Evolutionary conservation across 1,140 invertebrate genomes (phyloP).

Genomic region (Triops cancriformis): DNA sequence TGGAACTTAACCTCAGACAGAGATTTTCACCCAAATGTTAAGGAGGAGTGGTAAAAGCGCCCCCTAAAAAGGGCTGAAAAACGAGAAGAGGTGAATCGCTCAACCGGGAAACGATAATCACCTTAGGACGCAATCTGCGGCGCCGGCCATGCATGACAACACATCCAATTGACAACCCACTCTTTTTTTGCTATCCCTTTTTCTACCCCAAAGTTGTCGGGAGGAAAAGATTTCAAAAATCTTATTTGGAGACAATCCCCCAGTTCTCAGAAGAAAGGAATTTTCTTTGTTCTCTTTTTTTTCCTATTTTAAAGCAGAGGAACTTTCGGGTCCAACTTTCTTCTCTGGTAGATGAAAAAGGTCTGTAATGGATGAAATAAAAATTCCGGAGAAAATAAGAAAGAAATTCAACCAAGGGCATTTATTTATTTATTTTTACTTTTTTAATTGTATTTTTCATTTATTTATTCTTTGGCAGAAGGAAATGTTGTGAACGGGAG

Average conservation of each 20-base stretch:
- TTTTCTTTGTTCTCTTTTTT: background rate
- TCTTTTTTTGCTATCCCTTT: background rate
- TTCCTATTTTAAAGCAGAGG: background rate
- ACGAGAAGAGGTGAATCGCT: background rate
- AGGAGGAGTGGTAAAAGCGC: background rate
- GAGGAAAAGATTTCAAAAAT: background rate
- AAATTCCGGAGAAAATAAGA: background rate
- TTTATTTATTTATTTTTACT: no score
- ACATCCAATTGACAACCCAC: slow-evolving; percentile 13
- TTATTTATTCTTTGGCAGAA: background rate
- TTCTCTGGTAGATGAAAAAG: background rate
- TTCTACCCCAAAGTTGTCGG: background rate
- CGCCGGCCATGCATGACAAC: slow-evolving; percentile 11
- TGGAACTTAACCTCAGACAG: slow-evolving; percentile 10
- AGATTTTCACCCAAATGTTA: background rate
- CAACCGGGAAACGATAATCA: slow-evolving; percentile 5
- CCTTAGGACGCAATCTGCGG: slow-evolving; percentile 12
- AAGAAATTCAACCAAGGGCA: no score
- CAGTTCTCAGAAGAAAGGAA: background rate
- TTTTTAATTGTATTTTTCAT: no score
- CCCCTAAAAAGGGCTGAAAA: background rate
- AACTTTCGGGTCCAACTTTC: background rate
- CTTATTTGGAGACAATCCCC: background rate
- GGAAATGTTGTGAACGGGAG: background rate
- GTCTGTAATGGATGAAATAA: background rate